Base-by-base conservation (phyloP, 2,113 vertebrate genomes). In the Phylloscopus whistleri region DNA sequence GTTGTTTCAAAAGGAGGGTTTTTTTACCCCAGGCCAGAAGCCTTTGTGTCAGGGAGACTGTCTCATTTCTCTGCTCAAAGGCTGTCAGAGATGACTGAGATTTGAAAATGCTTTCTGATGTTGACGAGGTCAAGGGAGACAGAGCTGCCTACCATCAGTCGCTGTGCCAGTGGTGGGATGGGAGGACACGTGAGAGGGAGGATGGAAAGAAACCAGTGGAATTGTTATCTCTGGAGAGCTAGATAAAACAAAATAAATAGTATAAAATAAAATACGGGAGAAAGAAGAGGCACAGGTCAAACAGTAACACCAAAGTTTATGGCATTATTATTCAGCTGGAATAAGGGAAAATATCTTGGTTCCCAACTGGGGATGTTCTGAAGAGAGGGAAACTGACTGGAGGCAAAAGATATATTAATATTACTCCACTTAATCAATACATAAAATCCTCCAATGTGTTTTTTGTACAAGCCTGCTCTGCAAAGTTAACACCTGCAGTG, bases 41-140 rank as follows among this genome's bases (percentile, higher is more conserved):
- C 97, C 98, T 98, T 98, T 98, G 97, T 98, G 98, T 98, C 97
- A 98, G 97, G 94, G 96, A 98, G 97, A 97, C 98, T 98, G 98
- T 98, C 98, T 98, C 98, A 97, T 98, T 98, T 98, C 98, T 98
- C 97, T 97, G 96, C 98, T 98, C 98, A 98, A 98, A 98, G 97
- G 96, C 98, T 98, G 98, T 98, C 98, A 98, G 96, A 98, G 97
- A 98, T 98, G 98, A 98, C 97, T 98, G 98, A 98, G 97, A 97
- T 98, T 97, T 98, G 98, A 98, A 98, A 98, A 98, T 96, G 95
- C 95, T 97, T 98, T 98, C 97, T 98, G 98, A 98, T 98, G 98
- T 98, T 98, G 98, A 98, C 72, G 98, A 97, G 98, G 98, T 98
- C 98, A 98, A 98, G 98, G 95, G 94, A 98, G 97, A 96, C 97